Base-by-base conservation (phyloP, 2,113 vertebrate species). In the Hippocampus mohnikei region DNA sequence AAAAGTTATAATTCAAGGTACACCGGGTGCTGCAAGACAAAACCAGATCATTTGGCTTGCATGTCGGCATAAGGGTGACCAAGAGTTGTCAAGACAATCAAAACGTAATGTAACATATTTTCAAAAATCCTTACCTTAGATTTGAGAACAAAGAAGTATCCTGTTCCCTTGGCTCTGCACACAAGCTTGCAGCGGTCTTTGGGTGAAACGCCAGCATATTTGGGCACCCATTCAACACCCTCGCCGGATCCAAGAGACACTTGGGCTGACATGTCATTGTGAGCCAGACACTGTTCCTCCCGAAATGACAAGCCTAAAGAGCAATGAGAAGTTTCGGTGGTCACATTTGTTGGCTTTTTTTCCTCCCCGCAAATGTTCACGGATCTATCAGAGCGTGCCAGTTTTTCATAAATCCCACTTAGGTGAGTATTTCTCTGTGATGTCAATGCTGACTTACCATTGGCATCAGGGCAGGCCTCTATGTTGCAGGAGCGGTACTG, bases 171-270 rank as follows among this genome's bases (percentile, higher is more conserved):
- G 80, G 96, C 96, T 55, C 94, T 90, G 79, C 97, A 99, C 71
- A 96, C 88, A 73, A 99, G 93, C 81, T 99, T 99, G 91, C 97
- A 99, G 72, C 97, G 95, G 89, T 99, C 97, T 81, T 97, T 99
- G 0, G 97, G 97, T 11, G 96, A 96, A 3, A 99, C 94, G 9
- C 97, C 97, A 0, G 96, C 94, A 59, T 95, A 99, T 81, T 98
- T 99, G 60, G 97, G 97, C 66, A 94, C 91, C 93, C 93, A 76
- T 87, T 95, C 97, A 66, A 98, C 91, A 74, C 94, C 84, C 83
- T 95, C 0, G 69, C 92, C 63, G 74, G 96, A 94, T 76, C 95
- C 95, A 80, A 97, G 94, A 0, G 94, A 90, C 72, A 96, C 88
- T 81, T 94, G 96, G 23, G 96, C 89, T 12, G 96, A 98, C 90